Conservation (phyloP, 2,797 vertebrate genomes). For the Toxotes lorentzi region DNA sequence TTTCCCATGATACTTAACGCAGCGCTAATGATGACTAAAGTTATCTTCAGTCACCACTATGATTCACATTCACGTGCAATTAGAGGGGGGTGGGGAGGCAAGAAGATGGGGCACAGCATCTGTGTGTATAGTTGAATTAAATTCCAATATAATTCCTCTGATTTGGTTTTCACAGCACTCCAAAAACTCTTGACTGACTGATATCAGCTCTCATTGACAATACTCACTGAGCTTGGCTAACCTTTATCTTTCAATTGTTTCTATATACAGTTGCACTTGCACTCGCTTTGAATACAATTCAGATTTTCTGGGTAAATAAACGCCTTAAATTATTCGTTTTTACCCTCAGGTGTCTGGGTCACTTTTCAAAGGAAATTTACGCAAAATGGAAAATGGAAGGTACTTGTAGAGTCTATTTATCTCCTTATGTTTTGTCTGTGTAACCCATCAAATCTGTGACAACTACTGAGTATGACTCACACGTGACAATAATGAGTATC, state of each 20-base stretch:
- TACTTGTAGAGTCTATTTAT: background rate
- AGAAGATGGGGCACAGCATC: background rate
- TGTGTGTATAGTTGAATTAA: no score
- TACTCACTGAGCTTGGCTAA: background rate
- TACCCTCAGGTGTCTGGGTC: background rate
- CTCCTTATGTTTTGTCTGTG: background rate
- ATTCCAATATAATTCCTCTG: background rate
- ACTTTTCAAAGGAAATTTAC: background rate
- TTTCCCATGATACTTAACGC: background rate
- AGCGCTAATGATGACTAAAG: background rate
- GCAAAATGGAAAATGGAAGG: background rate
- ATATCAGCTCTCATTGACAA: background rate
- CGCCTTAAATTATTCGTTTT: background rate
- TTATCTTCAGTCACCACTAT: conserved; percentile 19
- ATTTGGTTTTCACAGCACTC: background rate
- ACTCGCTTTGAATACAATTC: background rate
- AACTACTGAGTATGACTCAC: background rate
- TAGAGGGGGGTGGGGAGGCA: background rate
- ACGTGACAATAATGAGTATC: background rate
- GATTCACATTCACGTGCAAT: conserved; percentile 10
- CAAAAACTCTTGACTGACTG: background rate
- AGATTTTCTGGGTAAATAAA: background rate
- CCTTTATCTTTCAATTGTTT: background rate
- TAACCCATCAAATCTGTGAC: background rate
- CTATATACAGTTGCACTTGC: background rate